phyloP scores from a whole-genome alignment of 2,797 vertebrate genomes.

The Heteromormyrus szaboi region DNA sequence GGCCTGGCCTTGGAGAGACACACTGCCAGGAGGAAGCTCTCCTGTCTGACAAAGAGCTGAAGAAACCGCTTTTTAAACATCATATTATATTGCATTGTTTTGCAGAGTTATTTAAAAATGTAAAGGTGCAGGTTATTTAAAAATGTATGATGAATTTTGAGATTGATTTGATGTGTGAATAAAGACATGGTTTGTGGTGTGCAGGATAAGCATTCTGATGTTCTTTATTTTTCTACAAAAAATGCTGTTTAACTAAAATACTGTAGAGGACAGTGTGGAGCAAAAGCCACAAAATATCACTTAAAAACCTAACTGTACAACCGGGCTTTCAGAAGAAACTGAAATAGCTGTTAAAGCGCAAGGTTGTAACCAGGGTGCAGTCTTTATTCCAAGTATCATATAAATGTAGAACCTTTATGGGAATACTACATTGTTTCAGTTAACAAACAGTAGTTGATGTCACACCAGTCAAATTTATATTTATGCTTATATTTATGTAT shows the following conservation, averaged over 20 bases:
- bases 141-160: not conserved
- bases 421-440: not conserved
- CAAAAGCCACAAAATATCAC: not conserved
- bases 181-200: not conserved
- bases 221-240: not conserved
- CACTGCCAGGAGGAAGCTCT: not conserved
- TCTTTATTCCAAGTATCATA: not conserved
- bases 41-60: not conserved
- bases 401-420: not conserved
- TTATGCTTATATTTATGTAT: too few species aligned
- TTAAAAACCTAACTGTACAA: not conserved
- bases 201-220: not conserved
- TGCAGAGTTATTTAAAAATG: not conserved
- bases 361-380: not conserved
- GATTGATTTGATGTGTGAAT: not conserved
- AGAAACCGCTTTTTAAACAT: not conserved
- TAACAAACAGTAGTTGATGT: not conserved
- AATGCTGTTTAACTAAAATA: not conserved
- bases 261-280: not conserved
- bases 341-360: not conserved
- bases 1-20: not conserved
- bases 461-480: not conserved
- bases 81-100: not conserved
- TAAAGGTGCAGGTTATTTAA: not conserved
- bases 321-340: not conserved